Evolutionary conservation across 2,113 vertebrate species (phyloP).

Genomic region (Brachypodius melanocephalos): DNA sequence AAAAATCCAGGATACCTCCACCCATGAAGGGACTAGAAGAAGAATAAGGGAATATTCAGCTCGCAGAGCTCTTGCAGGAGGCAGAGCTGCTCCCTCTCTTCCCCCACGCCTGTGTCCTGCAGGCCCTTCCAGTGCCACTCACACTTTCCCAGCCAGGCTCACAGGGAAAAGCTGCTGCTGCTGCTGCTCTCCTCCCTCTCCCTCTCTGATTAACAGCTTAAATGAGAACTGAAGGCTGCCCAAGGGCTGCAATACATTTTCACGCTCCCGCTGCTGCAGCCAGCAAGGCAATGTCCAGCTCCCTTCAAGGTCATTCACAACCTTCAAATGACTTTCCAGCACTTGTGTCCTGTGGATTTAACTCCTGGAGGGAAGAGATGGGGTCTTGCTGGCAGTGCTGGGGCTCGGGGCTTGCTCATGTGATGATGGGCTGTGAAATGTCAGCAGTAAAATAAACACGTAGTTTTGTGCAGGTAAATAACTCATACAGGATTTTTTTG

Average conservation of each 20-base stretch:
- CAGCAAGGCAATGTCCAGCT: not conserved
- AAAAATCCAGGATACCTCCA: not conserved
- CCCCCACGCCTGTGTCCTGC: not conserved
- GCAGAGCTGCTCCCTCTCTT: not conserved
- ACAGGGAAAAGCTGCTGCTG: not conserved
- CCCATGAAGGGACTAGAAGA: not conserved
- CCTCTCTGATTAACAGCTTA: conserved; percentile 28
- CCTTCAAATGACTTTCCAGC: not conserved
- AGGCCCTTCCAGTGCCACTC: not conserved
- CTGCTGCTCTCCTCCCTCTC: not conserved
- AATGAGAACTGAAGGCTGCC: conserved; percentile 43
- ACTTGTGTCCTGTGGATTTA: not conserved
- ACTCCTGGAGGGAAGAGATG: not conserved
- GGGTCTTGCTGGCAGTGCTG: not conserved
- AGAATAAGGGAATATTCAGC: not conserved
- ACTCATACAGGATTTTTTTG: not conserved
- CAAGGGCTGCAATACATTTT: conserved; percentile 51
- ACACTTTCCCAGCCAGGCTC: not conserved
- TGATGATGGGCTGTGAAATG: not conserved
- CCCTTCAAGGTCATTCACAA: conserved; percentile 26
- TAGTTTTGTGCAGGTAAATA: not conserved
- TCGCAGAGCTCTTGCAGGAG: not conserved
- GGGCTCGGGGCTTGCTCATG: accelerated
- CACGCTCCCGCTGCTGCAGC: not conserved
- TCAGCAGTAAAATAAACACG: not conserved